phyloP scores from a whole-genome alignment of 2,888 invertebrate species.

The Xestia rhomboidea region DNA sequence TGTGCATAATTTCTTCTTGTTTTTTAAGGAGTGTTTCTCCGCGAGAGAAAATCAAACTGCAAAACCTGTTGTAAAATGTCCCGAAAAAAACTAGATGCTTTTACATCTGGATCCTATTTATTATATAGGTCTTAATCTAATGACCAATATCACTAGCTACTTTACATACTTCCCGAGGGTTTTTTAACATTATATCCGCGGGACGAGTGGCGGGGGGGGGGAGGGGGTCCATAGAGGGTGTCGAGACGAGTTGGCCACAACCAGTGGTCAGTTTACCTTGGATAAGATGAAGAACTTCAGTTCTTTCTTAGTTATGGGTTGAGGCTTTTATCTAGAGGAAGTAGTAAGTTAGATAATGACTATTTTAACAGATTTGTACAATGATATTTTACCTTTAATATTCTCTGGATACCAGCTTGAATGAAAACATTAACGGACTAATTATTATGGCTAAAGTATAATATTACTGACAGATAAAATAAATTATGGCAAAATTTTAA shows the following conservation, averaged over 20 bases:
- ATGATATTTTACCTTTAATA: constrained; percentile 80
- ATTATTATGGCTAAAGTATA: constrained; percentile 48
- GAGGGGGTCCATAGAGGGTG: not conserved
- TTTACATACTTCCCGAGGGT: not conserved
- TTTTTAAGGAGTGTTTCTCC: not conserved
- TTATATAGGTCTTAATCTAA: not conserved
- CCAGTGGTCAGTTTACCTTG: not conserved
- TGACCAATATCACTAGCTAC: not conserved
- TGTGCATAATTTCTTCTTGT: not conserved
- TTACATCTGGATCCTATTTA: not conserved
- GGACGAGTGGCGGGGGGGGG: no score
- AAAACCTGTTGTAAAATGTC: not conserved
- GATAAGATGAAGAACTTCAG: not conserved
- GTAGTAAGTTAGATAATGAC: not conserved
- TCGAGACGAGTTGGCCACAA: not conserved
- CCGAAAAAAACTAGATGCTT: not conserved
- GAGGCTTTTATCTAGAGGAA: not conserved
- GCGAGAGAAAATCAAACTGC: not conserved
- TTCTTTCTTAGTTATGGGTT: not conserved
- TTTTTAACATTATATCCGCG: not conserved
- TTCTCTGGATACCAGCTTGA: constrained; percentile 80
- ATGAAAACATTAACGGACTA: constrained; percentile 69
- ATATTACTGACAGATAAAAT: no score
- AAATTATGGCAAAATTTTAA: not conserved
- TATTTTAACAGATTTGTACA: constrained; percentile 26